Percentiles rank a stretch among this genome's conserved stretches.
Conservation (phyloP, 2,113 vertebrate species). For the Hirundichthys speculiger region DNA sequence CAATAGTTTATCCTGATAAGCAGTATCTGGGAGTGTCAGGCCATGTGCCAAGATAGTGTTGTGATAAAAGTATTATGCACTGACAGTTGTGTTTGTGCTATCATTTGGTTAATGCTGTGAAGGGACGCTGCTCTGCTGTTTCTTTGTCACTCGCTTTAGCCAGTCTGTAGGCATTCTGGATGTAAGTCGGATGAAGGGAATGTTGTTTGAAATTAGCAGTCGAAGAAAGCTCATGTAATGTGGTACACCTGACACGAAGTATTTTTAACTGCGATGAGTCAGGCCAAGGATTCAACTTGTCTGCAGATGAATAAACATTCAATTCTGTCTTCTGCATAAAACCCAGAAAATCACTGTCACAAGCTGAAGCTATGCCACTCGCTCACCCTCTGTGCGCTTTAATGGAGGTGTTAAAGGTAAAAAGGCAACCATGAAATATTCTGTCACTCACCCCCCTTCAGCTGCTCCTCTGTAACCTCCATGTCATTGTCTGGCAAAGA, state of each 20-base stretch:
- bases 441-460: conserved; percentile 79
- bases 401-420: conserved; percentile 70
- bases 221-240: conserved; percentile 65
- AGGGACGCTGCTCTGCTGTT: conserved; percentile 52
- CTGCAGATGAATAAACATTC: conserved; percentile 69
- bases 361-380: conserved; percentile 45
- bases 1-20: conserved; percentile 75
- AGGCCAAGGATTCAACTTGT: conserved; percentile 56
- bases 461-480: conserved; percentile 68
- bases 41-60: conserved; percentile 64
- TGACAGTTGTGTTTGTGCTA: conserved; percentile 64
- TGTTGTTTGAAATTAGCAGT: conserved; percentile 55
- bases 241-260: conserved; percentile 69
- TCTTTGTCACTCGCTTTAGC: conserved; percentile 60
- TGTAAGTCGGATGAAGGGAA: conserved; percentile 60
- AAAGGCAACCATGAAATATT: conserved; percentile 70
- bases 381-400: conserved; percentile 60
- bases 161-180: conserved; percentile 60
- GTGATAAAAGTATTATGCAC: conserved; percentile 69
- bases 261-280: conserved; percentile 64
- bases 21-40: conserved; percentile 69
- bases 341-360: conserved; percentile 60
- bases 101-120: conserved; percentile 24
- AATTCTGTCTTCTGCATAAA: conserved; percentile 54
- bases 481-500: conserved; percentile 73